Evolutionary conservation across 2,888 invertebrate species (phyloP), one percentile per base, ranked within the genome.

Genomic region (Cantharis lateralis): DNA sequence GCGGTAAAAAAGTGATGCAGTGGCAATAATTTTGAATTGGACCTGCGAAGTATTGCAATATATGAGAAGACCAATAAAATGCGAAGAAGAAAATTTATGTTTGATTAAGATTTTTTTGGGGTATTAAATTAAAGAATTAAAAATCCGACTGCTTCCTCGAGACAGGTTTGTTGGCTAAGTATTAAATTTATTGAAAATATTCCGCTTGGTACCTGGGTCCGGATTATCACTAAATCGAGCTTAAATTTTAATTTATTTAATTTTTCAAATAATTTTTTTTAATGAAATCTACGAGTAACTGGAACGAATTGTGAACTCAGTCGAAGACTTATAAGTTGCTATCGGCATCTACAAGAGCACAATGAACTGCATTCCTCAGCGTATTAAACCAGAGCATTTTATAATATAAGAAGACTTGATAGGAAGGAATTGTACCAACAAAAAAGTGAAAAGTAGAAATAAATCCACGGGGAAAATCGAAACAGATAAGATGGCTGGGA

Each of bases 351-450:
- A 66, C n/a, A 13, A 71, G 75, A 80, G 79, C 81, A 79, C 79
- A 78, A 81, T 81, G 80, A 80, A 82, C 84, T 79, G 83, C 85
- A 85, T 85, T 85, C 85, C 84, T 77, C 74, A 68, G 81, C 82
- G 85, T 84, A 84, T 85, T 85, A 85, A 48, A 84, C 82, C 85
- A 82, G 85, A 84, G 84, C 84, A 84, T 84, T 84, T 84, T 32
- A 32, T 84, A 81, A 32, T 84, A 81, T 84, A 84, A 84, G 83
- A 80, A 70, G 70, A 32, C 63, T 75, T 64, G 64, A 71, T 70
- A 20, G 24, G 18, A 66, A 66, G 48, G 48, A 48, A 48, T 48
- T 48, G 48, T 48, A 32, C 48, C 48, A 48, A 48, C 48, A 20
- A 66, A 66, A 66, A 66, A 66, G 16, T 9, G 24, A 20, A 66